Base-by-base conservation (phyloP, 2,113 vertebrate species). In the Rhinopomastus cyanomelas region DNA sequence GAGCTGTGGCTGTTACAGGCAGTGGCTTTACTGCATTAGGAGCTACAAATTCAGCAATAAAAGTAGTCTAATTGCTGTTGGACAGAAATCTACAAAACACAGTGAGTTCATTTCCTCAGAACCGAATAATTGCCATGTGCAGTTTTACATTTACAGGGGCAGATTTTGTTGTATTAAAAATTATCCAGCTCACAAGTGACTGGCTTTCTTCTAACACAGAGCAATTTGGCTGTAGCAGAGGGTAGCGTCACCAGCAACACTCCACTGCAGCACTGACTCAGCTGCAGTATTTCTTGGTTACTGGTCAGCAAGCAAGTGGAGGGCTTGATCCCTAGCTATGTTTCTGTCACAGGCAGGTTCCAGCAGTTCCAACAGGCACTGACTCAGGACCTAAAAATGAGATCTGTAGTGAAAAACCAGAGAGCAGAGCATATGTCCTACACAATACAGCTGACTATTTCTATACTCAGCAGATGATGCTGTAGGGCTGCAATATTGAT, bases 401-500 rank as follows among this genome's bases (percentile, higher is more conserved):
- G 90, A 62, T 80, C 34, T 0, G 0, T 56, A 44, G 42, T 92
- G 62, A 64, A 91, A 92, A 95, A 81, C 0, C 73, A 52, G 71
- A 61, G 57, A 85, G 74, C 37, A 12, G 36, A 93, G 71, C 7
- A 9, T 56, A 62, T 88, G 94, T 88, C 67, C 74, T 90, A 60
- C 67, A 88, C 67, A 88, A 88, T 87, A 39, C 19, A 94, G 92
- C 88, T 91, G 93, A 93, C 81, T 82, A 56, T 73, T 80, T 64
- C 90, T 44, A 2, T 89, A 89, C 85, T 95, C 90, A 92, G 94
- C 77, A 89, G 76, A 77, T 79, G 94, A 92, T 85, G 80, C 81
- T 71, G 65, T 86, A 85, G 66, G 42, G 44, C 87, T 89, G 67
- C 87, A 84, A 36, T 96, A 96, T 96, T 96, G 95, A 96, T 96